A percentile compares a stretch with the other conserved stretches of the same genome.
These are phyloP conservation scores for Rhegmatorhina hoffmannsi DNA, from an alignment of 2,113 vertebrate species.

Conservation along the genomic window DNA sequence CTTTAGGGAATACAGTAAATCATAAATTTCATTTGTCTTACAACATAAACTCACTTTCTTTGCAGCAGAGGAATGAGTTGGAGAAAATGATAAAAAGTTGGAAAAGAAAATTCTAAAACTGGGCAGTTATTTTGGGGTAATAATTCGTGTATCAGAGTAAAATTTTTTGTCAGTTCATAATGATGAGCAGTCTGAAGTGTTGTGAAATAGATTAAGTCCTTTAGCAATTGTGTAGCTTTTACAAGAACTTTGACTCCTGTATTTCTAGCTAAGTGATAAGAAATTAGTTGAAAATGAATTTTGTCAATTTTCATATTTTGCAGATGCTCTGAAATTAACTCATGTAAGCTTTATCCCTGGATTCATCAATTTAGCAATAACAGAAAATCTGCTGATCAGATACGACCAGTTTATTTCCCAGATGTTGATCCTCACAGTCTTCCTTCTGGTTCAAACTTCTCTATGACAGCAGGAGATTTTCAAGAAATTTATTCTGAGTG, in stretches of 20 bases:
- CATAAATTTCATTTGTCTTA: neutral
- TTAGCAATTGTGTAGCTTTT: neutral
- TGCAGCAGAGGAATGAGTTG: neutral
- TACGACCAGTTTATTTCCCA: constrained; percentile 89
- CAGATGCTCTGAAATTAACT: constrained; percentile 94
- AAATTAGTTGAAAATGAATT: constrained; percentile 46
- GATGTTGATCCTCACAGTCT: constrained; percentile 95
- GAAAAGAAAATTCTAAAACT: neutral
- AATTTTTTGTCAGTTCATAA: neutral
- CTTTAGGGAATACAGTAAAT: neutral
- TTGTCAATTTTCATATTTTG: constrained; percentile 69
- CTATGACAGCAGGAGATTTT: constrained; percentile 99
- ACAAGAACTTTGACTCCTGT: neutral
- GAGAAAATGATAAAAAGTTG: neutral
- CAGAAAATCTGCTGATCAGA: constrained; percentile 92
- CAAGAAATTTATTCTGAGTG: constrained; percentile 92
- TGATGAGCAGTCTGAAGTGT: neutral
- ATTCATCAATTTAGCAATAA: constrained; percentile 99
- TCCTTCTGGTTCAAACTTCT: constrained; percentile 90
- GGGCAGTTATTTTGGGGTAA: neutral
- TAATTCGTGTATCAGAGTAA: neutral
- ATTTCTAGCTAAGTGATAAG: neutral
- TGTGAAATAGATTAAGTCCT: neutral
- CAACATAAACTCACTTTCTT: neutral
- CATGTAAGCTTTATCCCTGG: constrained; percentile 94